Evolutionary conservation across 2,113 vertebrate species (phyloP).

Genomic region (Gymnorhina tibicen): DNA sequence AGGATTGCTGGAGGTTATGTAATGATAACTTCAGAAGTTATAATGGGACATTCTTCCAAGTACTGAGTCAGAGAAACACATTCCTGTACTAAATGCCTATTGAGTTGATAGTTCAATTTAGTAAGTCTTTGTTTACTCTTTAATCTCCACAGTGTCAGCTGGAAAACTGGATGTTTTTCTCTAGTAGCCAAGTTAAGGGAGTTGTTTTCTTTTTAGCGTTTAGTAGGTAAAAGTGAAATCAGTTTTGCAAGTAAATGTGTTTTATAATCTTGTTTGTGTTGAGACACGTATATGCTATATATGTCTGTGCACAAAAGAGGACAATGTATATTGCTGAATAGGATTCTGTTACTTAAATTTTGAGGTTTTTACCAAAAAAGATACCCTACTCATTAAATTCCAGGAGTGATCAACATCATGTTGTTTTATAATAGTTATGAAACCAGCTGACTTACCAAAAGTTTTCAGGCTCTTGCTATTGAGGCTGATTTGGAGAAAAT

Average conservation of each 20-base stretch:
- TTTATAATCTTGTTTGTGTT: not conserved
- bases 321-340: not conserved
- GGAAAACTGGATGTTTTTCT: not conserved
- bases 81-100: not conserved
- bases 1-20: not conserved
- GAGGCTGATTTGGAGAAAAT: conserved; percentile 75
- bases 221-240: not conserved
- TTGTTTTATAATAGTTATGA: not conserved
- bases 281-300: not conserved
- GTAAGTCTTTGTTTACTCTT: conserved; percentile 1
- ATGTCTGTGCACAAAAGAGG: not conserved
- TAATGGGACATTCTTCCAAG: not conserved
- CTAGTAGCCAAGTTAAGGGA: not conserved
- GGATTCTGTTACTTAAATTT: not conserved
- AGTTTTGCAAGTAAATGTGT: not conserved
- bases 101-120: not conserved
- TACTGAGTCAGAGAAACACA: not conserved
- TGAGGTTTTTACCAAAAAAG: not conserved
- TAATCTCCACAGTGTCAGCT: not conserved
- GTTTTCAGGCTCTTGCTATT: conserved; percentile 69
- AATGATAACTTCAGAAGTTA: not conserved
- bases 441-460: not conserved
- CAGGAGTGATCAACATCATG: not conserved
- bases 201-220: not conserved
- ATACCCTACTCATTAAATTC: not conserved